These are phyloP conservation scores for Amphibalanus amphitrite DNA, from an alignment of 1,140 invertebrate genomes.

Conservation along the genomic window DNA sequence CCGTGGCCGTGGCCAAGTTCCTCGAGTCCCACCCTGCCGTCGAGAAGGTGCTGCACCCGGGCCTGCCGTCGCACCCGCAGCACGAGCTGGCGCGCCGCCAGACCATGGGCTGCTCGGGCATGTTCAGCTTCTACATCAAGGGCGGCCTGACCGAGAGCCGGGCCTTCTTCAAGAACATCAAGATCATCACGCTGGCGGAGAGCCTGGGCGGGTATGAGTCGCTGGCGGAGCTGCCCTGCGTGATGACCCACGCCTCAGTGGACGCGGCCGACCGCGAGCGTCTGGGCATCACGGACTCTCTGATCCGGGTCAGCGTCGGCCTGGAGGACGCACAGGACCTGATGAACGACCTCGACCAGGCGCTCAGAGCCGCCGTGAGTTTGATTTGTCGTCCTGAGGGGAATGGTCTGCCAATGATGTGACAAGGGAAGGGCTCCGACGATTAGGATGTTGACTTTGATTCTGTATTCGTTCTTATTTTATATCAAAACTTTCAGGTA, in stretches of 20 bases:
- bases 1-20: conserved; percentile 54
- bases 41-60: conserved; percentile 67
- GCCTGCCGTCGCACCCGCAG: conserved; percentile 79
- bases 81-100: conserved; percentile 65
- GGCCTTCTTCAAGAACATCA: conserved; percentile 56
- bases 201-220: conserved; percentile 92
- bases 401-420: no score
- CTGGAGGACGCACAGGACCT: conserved; percentile 75
- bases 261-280: conserved; percentile 41
- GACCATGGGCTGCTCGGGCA: conserved; percentile 76
- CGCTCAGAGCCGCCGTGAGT: conserved; percentile 22
- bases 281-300: conserved; percentile 67
- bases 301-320: conserved; percentile 82
- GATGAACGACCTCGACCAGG: conserved; percentile 70
- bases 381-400: no score
- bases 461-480: no score
- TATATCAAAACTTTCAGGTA: no score
- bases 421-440: no score
- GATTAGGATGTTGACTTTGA: no score
- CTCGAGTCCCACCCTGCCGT: conserved; percentile 59
- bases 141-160: conserved; percentile 56
- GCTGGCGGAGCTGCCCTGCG: conserved; percentile 43
- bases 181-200: conserved; percentile 79
- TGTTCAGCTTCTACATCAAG: conserved; percentile 74
- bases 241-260: conserved; percentile 20